phyloP scores from a whole-genome alignment of 30 jellyfish, hydroid and myxozoan genomes.

The Mastigias papua region DNA sequence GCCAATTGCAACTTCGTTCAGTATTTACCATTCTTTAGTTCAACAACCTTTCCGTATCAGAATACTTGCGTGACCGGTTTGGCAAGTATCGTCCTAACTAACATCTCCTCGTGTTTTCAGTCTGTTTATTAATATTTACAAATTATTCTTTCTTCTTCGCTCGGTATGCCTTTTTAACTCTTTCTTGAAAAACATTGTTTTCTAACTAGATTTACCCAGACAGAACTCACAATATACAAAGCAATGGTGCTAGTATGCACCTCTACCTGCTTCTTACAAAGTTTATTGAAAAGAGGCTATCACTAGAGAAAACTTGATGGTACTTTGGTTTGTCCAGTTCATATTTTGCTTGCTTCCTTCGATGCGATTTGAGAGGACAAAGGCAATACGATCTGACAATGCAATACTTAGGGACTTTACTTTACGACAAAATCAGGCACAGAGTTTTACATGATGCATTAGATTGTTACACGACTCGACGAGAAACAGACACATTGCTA shows the following conservation, averaged over 20 bases:
- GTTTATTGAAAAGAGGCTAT: conserved; percentile 70
- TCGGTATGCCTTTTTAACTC: background rate
- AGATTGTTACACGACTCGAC: too few relatives aligned
- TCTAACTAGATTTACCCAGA: conserved; percentile 86
- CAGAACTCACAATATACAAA: conserved; percentile 82
- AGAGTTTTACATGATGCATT: too few relatives aligned
- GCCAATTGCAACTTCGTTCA: too few relatives aligned
- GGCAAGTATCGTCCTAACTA: too few relatives aligned
- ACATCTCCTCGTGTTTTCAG: too few relatives aligned
- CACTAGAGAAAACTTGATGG: conserved; percentile 27
- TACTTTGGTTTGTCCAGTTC: conserved; percentile 51
- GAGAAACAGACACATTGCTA: too few relatives aligned
- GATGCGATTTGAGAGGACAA: background rate
- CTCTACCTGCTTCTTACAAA: conserved; percentile 67
- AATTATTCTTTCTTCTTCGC: background rate
- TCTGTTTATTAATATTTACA: too few relatives aligned
- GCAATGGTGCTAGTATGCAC: conserved; percentile 64
- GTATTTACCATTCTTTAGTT: too few relatives aligned
- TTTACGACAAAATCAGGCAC: too few relatives aligned
- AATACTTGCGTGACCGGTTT: too few relatives aligned
- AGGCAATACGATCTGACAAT: background rate
- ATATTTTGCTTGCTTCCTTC: conserved; percentile 3
- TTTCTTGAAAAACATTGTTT: background rate
- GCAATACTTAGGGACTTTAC: too few relatives aligned
- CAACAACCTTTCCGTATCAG: too few relatives aligned